Conservation (phyloP, 1,140 invertebrate genomes). For the Campoletis sonorensis region DNA sequence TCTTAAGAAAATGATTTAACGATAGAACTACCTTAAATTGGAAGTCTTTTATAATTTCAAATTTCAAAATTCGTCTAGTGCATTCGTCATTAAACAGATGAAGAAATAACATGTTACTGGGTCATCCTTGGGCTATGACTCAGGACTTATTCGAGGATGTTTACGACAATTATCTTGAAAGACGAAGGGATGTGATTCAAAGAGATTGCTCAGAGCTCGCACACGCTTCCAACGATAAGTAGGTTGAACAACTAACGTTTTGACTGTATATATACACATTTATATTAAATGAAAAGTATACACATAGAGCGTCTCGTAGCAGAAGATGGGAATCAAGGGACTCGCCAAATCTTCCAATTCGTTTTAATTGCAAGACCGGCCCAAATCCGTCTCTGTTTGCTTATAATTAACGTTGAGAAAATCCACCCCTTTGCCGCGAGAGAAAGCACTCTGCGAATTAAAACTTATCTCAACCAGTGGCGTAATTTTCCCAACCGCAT, state of each 20-base stretch:
- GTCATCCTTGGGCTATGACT: not conserved
- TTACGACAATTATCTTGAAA: not conserved
- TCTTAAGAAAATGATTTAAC: no score
- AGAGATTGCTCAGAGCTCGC: not conserved
- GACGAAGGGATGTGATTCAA: not conserved
- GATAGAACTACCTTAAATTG: no score
- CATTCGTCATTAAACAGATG: no score
- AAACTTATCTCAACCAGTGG: slow-evolving; percentile 47
- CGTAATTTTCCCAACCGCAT: slow-evolving; percentile 22
- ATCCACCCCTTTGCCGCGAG: not conserved
- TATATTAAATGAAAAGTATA: slow-evolving; percentile 28
- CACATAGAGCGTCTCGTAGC: not conserved
- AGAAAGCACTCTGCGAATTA: slow-evolving; percentile 47
- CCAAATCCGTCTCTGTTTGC: slow-evolving; percentile 47
- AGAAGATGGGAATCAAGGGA: slow-evolving; percentile 29
- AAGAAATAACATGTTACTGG: not conserved
- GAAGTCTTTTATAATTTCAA: no score
- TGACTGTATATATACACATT: not conserved
- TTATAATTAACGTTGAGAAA: slow-evolving; percentile 50
- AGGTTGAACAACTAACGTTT: not conserved
- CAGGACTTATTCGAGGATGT: not conserved
- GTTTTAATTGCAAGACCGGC: slow-evolving; percentile 46
- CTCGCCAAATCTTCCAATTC: slow-evolving; percentile 46
- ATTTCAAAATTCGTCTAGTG: no score
- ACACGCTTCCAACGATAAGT: slow-evolving; percentile 18